Evolutionary conservation across 2,797 vertebrate genomes (phyloP), one percentile per base, ranked within the genome.

Genomic region (Mormyrops attenuatus): DNA sequence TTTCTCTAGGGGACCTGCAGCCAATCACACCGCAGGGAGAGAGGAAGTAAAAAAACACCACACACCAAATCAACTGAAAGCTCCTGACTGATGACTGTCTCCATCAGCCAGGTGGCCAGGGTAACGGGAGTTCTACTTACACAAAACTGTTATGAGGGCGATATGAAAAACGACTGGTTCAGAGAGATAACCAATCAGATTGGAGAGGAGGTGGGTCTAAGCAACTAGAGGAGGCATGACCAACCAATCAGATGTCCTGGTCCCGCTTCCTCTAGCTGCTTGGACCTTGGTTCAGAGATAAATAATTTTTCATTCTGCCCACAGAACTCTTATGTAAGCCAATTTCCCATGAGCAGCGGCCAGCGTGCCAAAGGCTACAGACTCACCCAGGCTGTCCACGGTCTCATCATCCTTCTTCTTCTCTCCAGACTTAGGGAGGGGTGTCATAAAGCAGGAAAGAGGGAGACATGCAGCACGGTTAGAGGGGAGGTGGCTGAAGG

Each of bases 381-480:
- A 82, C 97, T 97, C 94, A 99, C 99, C 99, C 89, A 99, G 94
- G 92, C 98, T 99, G 95, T 99, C 99, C 41, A 99, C 98, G 0
- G 99, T 99, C 94, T 99, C 99, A 88, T 99, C 99, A 34, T 99
- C 99, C 88, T 99, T 99, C 95, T 99, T 99, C 94, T 99, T 99
- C 93, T 99, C 99, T 15, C 99, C 99, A 3, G 99, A 99, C 99
- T 99, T 90, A 88, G 91, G 92, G 90, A 3, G 90, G 88, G 63
- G 26, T 30, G 63, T 34, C 91, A 63, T 7, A 1, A 49, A 50
- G 60, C 8, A 22, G 52, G 34, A 30, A 49, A 88, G 53, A 49
- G n/a, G 38, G 13, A 47, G 66, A 44, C 38, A 80, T 44, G 38
- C 13, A 8, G 6, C 38, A 44, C 0, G 7, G 38, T 80, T 41